Conservation (phyloP, 2,113 vertebrate genomes). For the Cyprinodon brontotheroides region DNA sequence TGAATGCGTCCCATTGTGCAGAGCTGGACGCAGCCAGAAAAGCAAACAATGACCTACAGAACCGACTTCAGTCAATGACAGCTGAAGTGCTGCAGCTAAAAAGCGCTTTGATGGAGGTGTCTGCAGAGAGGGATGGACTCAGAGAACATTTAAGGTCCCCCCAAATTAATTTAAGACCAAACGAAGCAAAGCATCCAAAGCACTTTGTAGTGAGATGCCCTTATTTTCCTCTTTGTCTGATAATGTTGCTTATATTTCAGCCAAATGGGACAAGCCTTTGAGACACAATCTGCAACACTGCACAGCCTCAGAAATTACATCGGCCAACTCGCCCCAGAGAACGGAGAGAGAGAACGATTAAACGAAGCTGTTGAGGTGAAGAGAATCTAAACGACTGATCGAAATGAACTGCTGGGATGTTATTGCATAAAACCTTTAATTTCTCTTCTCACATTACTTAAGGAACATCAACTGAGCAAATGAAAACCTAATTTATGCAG, state of each 20-base stretch:
- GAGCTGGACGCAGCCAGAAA: slow-evolving; percentile 54
- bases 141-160: slow-evolving; percentile 76
- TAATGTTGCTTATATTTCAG: slow-evolving; percentile 62
- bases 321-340: slow-evolving; percentile 71
- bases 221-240: neutral
- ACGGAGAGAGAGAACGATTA: slow-evolving; percentile 70
- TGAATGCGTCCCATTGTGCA: slow-evolving; percentile 53
- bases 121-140: slow-evolving; percentile 71
- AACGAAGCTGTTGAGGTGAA: slow-evolving; percentile 73
- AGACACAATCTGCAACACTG: slow-evolving; percentile 75
- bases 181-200: slow-evolving; percentile 15
- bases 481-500: neutral
- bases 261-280: slow-evolving; percentile 70
- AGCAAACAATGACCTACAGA: slow-evolving; percentile 62
- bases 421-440: slow-evolving; percentile 22
- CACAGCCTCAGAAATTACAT: slow-evolving; percentile 82
- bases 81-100: slow-evolving; percentile 71
- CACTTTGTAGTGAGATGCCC: slow-evolving; percentile 32
- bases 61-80: slow-evolving; percentile 54
- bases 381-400: slow-evolving; percentile 53
- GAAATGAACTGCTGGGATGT: slow-evolving; percentile 44
- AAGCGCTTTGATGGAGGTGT: slow-evolving; percentile 55
- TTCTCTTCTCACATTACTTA: slow-evolving; percentile 8
- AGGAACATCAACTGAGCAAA: neutral
- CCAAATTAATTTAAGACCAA: slow-evolving; percentile 22